Base-by-base conservation (phyloP, 1,140 invertebrate genomes). In the Caenorhabditis latens region DNA sequence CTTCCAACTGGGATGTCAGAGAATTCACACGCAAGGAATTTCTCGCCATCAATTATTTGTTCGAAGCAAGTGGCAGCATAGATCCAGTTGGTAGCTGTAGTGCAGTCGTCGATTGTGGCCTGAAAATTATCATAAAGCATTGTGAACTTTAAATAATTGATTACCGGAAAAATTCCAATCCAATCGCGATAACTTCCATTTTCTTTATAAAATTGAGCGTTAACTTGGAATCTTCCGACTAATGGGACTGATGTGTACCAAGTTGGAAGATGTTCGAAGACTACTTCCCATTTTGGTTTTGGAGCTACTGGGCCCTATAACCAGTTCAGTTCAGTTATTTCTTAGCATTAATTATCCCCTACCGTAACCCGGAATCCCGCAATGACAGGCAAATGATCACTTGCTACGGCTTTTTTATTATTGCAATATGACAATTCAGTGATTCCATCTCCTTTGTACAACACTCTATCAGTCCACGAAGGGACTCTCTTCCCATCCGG, bases 401-500 rank as follows among this genome's bases (percentile, higher is more conserved):
- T 88, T 2, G 40, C 14, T 6, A 79, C 21, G 14, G 84, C 84
- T 32, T 83, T 83, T 16, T 75, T 75, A 14, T 85, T 63, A 43
- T 82, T 55, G 13, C 21, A 16, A 46, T 89, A 89, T 21, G 61
- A 50, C n/a, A 61, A 4, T 48, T 40, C 46, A 4, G 32, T 61
- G 13, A 86, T 58, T 48, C 55, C 40, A 24, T 83, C 86, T 13
- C 85, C 75, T 53, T 88, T 89, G 57, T 88, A 88, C 16, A 89
- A 43, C 5, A 89, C 63, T 83, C 88, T 58, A 50, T 89, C 88
- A 57, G 83, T 87, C 88, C 88, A 89, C 8, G 88, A 89, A 43
- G 88, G 88, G 19, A 84, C 75, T 40, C 88, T 32, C n/a, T 85
- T 88, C 21, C 86, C 84, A 86, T 89, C 88, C 14, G 75, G 89